Percentiles rank a stretch among this genome's conserved stretches.
Conservation (phyloP, 1,140 invertebrate species). For the Drosophila hydei region DNA sequence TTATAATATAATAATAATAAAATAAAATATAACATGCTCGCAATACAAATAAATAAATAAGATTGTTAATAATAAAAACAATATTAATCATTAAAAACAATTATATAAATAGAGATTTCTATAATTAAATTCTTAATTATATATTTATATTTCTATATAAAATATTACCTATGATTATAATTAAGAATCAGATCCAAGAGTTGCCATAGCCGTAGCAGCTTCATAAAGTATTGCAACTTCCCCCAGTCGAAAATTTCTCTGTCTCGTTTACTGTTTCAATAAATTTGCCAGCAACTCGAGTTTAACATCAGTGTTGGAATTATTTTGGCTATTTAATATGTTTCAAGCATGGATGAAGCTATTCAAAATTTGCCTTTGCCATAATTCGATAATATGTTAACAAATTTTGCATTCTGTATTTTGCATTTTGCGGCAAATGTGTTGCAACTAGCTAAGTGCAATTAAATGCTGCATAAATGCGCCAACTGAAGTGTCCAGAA, state of each 20-base stretch:
- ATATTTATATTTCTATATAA: too few relatives aligned
- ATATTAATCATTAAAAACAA: too few relatives aligned
- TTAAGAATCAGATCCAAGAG: too few relatives aligned
- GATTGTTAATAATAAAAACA: too few relatives aligned
- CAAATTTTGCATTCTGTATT: slow-evolving; percentile 26
- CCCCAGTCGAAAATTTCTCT: background rate
- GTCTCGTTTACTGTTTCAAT: background rate
- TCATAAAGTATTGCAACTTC: background rate
- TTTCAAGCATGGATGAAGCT: slow-evolving; percentile 1
- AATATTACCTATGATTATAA: background rate
- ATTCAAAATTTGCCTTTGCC: slow-evolving; percentile 5
- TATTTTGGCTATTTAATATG: slow-evolving; percentile 4
- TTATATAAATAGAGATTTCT: too few relatives aligned
- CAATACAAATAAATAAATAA: too few relatives aligned
- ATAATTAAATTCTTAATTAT: too few relatives aligned
- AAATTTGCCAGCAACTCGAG: background rate
- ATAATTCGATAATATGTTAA: slow-evolving; percentile 25
- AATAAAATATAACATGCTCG: too few relatives aligned
- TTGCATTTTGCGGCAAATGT: slow-evolving; percentile 18
- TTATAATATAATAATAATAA: too few relatives aligned
- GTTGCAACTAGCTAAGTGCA: slow-evolving; percentile 47
- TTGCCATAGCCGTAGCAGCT: background rate
- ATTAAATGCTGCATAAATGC: slow-evolving; percentile 43
- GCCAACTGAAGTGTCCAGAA: slow-evolving; percentile 24
- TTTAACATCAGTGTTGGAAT: background rate